Evolutionary conservation across 2,797 vertebrate species (phyloP), one percentile per base, ranked within the genome.

Genomic region (Bufotes viridis): DNA sequence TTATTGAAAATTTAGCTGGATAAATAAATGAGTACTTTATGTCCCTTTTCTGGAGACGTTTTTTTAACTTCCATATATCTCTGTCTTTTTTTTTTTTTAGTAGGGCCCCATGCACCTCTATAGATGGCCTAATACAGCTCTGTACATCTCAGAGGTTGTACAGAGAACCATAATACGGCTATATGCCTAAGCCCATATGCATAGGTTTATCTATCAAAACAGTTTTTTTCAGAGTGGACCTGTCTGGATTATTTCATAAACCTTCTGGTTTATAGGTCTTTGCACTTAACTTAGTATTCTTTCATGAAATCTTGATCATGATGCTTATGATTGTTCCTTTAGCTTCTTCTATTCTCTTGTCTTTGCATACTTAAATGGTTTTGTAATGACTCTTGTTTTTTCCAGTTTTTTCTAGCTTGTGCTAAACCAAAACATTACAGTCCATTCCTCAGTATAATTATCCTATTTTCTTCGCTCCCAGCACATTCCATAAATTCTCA

Each of bases 401-500:
- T 75, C 84, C 79, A 89, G 79, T 78, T 82, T 60, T 82, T 86
- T 89, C 84, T 75, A 82, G 84, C 42, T 61, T n/a, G 14, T 49
- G 82, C 79, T 58, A 78, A 83, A 26, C 24, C 6, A 87, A 82
- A 63, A 82, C 61, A 82, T 63, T 57, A 58, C 29, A 26, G 63
- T 61, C 75, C 55, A 79, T 78, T 78, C 29, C 84, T 86, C 58
- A n/a, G 58, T 34, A 67, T 82, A 86, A 89, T 89, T 80, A 85
- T 86, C 26, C 69, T 60, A 76, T n/a, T 82, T 72, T 82, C 51
- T 51, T 82, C 49, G 84, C 88, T 89, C 60, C 79, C 51, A 89
- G 88, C 88, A 89, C 70, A 89, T 89, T 86, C 88, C 84, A 82
- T n/a, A 78, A 22, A 89, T 89, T 89, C 92, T 91, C 92, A 92